Conservation (phyloP, 2,113 vertebrate species). For the Camarhynchus parvulus region DNA sequence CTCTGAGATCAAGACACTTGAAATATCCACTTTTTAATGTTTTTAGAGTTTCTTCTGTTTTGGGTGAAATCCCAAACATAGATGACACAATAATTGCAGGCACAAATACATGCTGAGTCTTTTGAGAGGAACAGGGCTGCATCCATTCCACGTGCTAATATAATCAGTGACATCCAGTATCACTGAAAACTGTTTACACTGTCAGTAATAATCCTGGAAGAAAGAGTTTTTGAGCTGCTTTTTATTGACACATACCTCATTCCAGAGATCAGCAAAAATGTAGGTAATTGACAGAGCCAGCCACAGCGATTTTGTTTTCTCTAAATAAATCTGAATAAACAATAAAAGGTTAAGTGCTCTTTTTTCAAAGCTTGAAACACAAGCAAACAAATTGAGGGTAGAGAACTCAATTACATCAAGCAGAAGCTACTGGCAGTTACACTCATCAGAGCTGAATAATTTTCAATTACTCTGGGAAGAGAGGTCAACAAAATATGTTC, state of each 20-base stretch:
- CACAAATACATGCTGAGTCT: not conserved
- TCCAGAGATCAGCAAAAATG: conserved; percentile 5
- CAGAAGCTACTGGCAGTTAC: conserved; percentile 35
- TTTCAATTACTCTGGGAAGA: conserved; percentile 60
- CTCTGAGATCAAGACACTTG: not conserved
- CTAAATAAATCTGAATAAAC: conserved; percentile 54
- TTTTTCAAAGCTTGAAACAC: conserved; percentile 45
- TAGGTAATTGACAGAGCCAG: not conserved
- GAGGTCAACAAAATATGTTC: conserved; percentile 45
- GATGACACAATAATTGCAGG: not conserved
- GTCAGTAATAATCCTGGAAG: conserved; percentile 9
- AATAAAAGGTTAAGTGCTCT: conserved; percentile 60
- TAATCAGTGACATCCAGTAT: not conserved
- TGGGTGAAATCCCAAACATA: not conserved
- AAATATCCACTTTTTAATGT: not conserved
- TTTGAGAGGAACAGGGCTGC: not conserved
- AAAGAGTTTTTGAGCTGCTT: conserved; percentile 1
- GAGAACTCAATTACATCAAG: conserved; percentile 58
- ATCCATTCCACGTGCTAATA: not conserved
- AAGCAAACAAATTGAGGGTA: conserved; percentile 52
- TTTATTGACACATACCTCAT: conserved; percentile 11
- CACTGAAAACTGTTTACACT: not conserved
- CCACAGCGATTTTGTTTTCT: conserved; percentile 27
- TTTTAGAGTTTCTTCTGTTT: not conserved
- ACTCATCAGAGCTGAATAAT: conserved; percentile 59